Base-by-base conservation (phyloP, 2,113 vertebrate genomes). In the Cyprinodon variegatus region DNA sequence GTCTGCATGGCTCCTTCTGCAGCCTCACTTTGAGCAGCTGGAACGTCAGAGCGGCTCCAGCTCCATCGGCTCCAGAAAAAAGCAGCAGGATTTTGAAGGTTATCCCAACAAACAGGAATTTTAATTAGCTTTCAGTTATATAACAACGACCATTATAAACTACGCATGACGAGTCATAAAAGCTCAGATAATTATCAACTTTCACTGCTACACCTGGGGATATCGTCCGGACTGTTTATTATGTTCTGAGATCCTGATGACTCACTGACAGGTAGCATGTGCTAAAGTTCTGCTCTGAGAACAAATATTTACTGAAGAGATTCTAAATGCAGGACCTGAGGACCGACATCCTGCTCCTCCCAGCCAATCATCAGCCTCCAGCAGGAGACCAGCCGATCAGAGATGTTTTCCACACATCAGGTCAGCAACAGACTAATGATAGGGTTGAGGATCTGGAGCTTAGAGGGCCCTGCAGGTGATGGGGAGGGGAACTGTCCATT, bases 361-460 rank as follows among this genome's bases (percentile, higher is more conserved):
- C 46, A 46, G 37, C 67, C 75, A 70, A 70, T 78, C 76, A 71
- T 40, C 50, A 39, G 13, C 13, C 61, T 36, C 10, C 36, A 13
- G 13, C 12, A 62, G 36, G 57, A 60, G 2, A 38, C 7, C 6
- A 38, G 40, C 37, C 40, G 15, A 64, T 22, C 41, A 22, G 11
- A 66, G 2, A 8, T 1, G 11, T 43, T 65, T 66, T 3, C 13
- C n/a, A 66, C 11, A 62, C 61, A 13, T 62, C 11, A 38, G 5
- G 61, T 4, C 37, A 62, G 38, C 2, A 11, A 38, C 57, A n/a
- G 57, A 60, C 29, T 29, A 29, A 29, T 29, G 29, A 29, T 29
- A 29, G 29, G 29, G 29, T 29, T 29, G 29, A 29, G 29, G 29
- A 29, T 29, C 29, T 29, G 29, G 29, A 29, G 1, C 29, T 29